Conservation (phyloP, 1,140 invertebrate genomes). For the Holotrichia oblita region DNA sequence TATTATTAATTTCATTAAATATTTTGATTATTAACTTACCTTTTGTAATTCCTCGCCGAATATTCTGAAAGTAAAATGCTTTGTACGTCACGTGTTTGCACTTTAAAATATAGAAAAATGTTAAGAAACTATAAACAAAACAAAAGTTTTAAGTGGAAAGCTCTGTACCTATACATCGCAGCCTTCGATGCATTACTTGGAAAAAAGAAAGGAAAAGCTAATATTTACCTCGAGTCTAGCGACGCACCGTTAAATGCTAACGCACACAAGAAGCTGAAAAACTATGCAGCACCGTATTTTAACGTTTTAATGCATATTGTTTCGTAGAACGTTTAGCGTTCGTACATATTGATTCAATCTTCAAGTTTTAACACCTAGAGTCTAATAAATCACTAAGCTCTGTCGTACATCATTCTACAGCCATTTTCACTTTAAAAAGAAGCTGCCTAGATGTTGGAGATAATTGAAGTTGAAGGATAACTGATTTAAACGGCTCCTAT, state of each 20-base stretch:
- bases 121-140: neutral
- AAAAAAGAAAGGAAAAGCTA: constrained; percentile 12
- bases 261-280: constrained; percentile 14
- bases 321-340: neutral
- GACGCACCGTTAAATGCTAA: constrained; percentile 15
- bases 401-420: neutral
- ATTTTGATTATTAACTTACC: too few species aligned
- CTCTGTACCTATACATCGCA: neutral
- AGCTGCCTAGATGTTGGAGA: neutral
- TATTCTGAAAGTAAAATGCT: too few species aligned
- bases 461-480: neutral
- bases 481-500: too few species aligned
- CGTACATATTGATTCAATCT: neutral
- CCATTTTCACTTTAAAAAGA: neutral
- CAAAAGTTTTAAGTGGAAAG: neutral
- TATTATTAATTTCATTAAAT: too few species aligned
- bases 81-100: too few species aligned
- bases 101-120: neutral
- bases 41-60: too few species aligned
- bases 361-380: neutral
- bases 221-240: constrained; percentile 26
- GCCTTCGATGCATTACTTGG: neutral
- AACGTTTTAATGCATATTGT: constrained; percentile 20
- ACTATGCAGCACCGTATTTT: neutral
- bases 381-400: neutral